Base-by-base conservation (phyloP, 2,888 invertebrate species). In the Eupelmus urozonus region DNA sequence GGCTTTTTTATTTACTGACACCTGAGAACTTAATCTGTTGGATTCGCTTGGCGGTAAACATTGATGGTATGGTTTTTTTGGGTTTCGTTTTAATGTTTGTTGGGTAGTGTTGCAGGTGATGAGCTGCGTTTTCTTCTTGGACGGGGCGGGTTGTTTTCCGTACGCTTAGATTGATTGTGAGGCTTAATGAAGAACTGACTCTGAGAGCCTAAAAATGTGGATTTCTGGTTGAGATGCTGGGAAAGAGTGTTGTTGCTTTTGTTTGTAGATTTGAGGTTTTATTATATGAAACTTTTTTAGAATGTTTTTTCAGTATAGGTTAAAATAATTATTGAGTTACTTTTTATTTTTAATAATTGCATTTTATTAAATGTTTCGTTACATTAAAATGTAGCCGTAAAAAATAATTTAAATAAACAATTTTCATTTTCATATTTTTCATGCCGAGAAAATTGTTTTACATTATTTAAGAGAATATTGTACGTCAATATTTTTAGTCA, bases 1-100 rank as follows among this genome's bases (percentile, higher is more conserved):
- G 18, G 18, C n/a, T 11, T 57, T 72, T 71, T 72, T 71, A 42
- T 67, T 29, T 23, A 27, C 59, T 34, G 65, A 60, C 69, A 66
- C 66, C 74, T 67, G 77, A 77, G 70, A 77, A 80, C 73, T 77
- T 45, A 65, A 77, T 77, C 74, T 55, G 51, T 34, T 57, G 55
- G 49, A 53, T 51, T 66, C 60, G 25, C 59, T 66, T 57, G n/a
- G 27, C 55, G 18, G 63, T 57, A 51, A 65, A 34, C 67, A 25
- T 20, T 34, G 5, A 5, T 59, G n/a, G 7, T 16, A 11, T 1
- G 11, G 2, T 49, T 65, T 66, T 62, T 42, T 45, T 27, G 42
- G 42, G 2, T 11, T 60, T 51, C 40, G 11, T 20, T 27, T 20
- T 23, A 18, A 0, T 53, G 45, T 16, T 20, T 20, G 18, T 25